Conservation (phyloP, 2,797 vertebrate species). For the Cottoperca gobio region DNA sequence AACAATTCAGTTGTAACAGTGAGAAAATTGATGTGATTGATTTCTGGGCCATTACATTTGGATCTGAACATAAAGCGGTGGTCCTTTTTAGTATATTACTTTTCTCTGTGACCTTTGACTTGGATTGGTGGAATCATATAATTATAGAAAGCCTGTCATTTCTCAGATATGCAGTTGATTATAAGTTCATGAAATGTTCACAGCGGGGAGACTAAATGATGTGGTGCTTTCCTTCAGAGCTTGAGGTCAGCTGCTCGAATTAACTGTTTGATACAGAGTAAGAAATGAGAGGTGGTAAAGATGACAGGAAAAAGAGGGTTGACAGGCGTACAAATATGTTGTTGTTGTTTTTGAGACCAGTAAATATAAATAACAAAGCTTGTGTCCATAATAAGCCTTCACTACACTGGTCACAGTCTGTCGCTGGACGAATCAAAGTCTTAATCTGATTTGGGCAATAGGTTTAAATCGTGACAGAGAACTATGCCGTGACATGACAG, state of each 20-base stretch:
- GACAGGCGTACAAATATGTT: constrained; percentile 19
- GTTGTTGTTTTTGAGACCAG: constrained; percentile 14
- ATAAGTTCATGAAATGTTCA: constrained; percentile 38
- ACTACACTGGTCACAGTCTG: background rate
- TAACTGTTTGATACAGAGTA: constrained; percentile 18
- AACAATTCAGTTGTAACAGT: constrained; percentile 16
- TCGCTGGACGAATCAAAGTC: background rate
- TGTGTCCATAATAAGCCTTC: background rate
- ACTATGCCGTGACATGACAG: background rate
- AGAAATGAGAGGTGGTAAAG: constrained; percentile 7
- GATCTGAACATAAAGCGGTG: constrained; percentile 33
- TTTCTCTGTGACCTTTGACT: constrained; percentile 30
- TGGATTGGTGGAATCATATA: constrained; percentile 19
- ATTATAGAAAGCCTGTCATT: constrained; percentile 39
- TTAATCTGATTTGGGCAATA: background rate
- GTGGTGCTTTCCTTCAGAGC: constrained; percentile 21
- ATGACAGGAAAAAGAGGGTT: constrained; percentile 15
- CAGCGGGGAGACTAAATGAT: constrained; percentile 9
- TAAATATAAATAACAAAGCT: constrained; percentile 8
- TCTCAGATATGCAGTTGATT: constrained; percentile 39
- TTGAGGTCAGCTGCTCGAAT: constrained; percentile 14
- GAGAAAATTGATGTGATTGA: constrained; percentile 42
- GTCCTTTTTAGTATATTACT: constrained; percentile 32
- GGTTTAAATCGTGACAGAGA: background rate
- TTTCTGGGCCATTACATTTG: constrained; percentile 32